Conservation (phyloP, 1,140 invertebrate genomes). For the Lysiphlebus fabarum region DNA sequence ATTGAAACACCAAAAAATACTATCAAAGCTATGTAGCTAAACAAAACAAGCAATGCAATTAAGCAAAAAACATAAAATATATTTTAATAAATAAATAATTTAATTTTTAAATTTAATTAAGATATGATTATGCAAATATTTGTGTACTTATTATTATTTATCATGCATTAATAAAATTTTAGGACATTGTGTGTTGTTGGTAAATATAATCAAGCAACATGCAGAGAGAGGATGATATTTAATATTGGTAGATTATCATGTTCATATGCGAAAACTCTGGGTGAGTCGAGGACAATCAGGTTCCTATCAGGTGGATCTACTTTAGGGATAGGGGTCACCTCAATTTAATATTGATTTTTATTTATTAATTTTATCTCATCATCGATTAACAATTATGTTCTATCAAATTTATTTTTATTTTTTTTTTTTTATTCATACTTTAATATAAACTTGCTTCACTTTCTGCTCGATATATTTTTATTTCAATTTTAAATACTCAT, state of each 20-base stretch:
- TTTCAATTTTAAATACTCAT: background rate
- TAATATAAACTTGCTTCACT: background rate
- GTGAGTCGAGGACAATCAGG: slow-evolving; percentile 9
- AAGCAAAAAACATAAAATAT: too few relatives aligned
- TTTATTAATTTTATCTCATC: background rate
- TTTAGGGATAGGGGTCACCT: slow-evolving; percentile 36
- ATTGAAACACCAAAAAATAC: too few relatives aligned
- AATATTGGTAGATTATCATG: slow-evolving; percentile 13
- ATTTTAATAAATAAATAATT: too few relatives aligned
- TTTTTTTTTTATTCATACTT: slow-evolving; percentile 1
- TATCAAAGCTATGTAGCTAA: too few relatives aligned
- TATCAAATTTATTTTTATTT: background rate
- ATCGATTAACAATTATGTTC: background rate
- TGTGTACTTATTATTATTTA: background rate
- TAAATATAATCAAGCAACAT: slow-evolving; percentile 17
- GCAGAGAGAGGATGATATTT: slow-evolving; percentile 4
- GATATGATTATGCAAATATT: too few relatives aligned
- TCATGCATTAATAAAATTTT: background rate
- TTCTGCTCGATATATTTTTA: background rate
- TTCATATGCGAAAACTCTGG: slow-evolving; percentile 13
- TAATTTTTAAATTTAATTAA: too few relatives aligned
- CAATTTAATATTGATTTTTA: slow-evolving; percentile 7
- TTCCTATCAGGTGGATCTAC: slow-evolving; percentile 40
- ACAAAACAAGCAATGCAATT: too few relatives aligned
- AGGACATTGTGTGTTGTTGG: slow-evolving; percentile 15